Conservation (phyloP, 2,113 vertebrate genomes). For the Microcebus murinus region DNA sequence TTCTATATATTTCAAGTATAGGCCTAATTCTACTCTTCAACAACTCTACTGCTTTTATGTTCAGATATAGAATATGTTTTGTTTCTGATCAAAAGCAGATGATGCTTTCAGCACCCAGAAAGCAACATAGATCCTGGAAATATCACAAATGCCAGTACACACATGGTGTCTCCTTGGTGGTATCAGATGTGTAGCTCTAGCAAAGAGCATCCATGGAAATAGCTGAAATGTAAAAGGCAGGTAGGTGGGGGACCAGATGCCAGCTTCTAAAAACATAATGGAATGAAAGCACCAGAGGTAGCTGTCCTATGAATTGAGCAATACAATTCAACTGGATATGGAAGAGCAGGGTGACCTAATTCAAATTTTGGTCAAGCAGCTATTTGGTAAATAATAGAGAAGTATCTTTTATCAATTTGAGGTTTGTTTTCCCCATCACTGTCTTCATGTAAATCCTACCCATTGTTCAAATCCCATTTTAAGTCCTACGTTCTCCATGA, state of each 20-base stretch:
- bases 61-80: conserved; percentile 38
- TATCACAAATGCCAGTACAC: conserved; percentile 58
- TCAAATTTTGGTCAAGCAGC: conserved; percentile 30
- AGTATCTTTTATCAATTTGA: conserved; percentile 29
- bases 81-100: conserved; percentile 56
- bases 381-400: conserved; percentile 18
- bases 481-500: not conserved
- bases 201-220: conserved; percentile 70
- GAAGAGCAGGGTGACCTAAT: conserved; percentile 32
- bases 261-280: conserved; percentile 68
- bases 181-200: conserved; percentile 60
- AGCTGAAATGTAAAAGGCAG: conserved; percentile 52
- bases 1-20: not conserved
- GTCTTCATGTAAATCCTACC: not conserved
- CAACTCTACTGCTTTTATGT: not conserved
- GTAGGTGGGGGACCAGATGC: conserved; percentile 67
- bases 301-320: conserved; percentile 50
- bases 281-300: conserved; percentile 43
- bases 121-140: conserved; percentile 60
- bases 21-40: not conserved
- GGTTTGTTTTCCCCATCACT: not conserved
- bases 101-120: conserved; percentile 50
- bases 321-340: conserved; percentile 45
- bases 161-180: conserved; percentile 54
- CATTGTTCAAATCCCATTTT: conserved; percentile 9